phyloP scores from a whole-genome alignment of 1,140 invertebrate genomes.

The Polypedilum pembai region DNA sequence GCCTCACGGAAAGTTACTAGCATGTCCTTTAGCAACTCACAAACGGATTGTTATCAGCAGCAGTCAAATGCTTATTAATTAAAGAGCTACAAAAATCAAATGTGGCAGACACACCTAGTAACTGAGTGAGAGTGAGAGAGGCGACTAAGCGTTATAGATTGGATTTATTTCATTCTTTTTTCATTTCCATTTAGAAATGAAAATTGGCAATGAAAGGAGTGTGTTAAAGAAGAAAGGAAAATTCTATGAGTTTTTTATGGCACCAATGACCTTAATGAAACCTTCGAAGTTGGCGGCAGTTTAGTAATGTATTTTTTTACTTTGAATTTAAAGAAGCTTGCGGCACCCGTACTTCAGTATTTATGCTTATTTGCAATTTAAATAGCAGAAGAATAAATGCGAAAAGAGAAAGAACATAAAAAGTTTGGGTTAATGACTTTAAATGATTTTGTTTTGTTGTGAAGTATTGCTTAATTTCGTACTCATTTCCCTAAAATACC shows the following conservation, averaged over 20 bases:
- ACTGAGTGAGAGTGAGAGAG: background rate
- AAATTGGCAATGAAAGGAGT: constrained; percentile 2
- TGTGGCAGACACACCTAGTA: background rate
- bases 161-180: background rate
- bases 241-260: background rate
- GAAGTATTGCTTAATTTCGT: background rate
- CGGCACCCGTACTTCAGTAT: background rate
- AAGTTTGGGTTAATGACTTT: constrained; percentile 8
- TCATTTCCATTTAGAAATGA: background rate
- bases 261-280: background rate
- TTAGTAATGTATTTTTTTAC: too few species aligned
- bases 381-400: background rate
- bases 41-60: background rate
- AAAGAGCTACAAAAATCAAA: constrained; percentile 14
- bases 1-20: background rate
- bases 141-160: background rate
- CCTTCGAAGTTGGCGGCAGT: background rate
- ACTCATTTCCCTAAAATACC: background rate
- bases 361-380: background rate
- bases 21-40: background rate
- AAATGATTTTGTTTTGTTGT: background rate
- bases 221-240: background rate
- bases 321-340: background rate
- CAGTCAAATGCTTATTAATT: constrained; percentile 18
- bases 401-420: background rate